Evolutionary conservation across 2,888 invertebrate species (phyloP).

Genomic region (Orthosia gothica): DNA sequence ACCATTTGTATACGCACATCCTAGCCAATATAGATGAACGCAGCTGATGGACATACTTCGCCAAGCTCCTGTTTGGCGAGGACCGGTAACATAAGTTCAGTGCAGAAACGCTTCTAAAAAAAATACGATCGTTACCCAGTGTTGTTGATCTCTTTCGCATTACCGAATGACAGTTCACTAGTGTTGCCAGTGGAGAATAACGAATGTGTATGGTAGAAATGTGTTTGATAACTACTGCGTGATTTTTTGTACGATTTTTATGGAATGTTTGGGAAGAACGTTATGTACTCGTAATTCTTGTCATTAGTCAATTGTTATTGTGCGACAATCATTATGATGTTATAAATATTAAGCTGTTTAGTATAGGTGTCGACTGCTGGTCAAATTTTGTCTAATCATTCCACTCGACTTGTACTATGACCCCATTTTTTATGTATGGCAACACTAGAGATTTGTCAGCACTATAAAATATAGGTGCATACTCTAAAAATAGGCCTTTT

Average conservation of each 20-base stretch:
- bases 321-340: conserved; percentile 43
- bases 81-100: conserved; percentile 78
- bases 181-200: conserved; percentile 55
- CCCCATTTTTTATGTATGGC: conserved; percentile 40
- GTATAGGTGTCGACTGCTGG: conserved; percentile 35
- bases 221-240: conserved; percentile 25
- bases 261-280: conserved; percentile 7
- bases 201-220: conserved; percentile 1
- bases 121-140: conserved; percentile 68
- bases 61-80: conserved; percentile 91
- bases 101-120: conserved; percentile 51
- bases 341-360: conserved; percentile 33
- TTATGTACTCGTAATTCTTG: conserved; percentile 19
- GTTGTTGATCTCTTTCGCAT: conserved; percentile 70
- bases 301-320: conserved; percentile 56
- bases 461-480: conserved; percentile 40
- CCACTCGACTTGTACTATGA: conserved; percentile 35
- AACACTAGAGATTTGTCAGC: conserved; percentile 57
- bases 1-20: conserved; percentile 96
- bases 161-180: conserved; percentile 43
- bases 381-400: conserved; percentile 53
- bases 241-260: conserved; percentile 44
- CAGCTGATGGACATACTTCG: conserved; percentile 93
- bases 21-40: conserved; percentile 94
- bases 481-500: conserved; percentile 42